A percentile compares a stretch with the other conserved stretches of the same genome.
phyloP scores from a whole-genome alignment of 30 jellyfish, hydroid and myxozoan genomes.

The Hydractinia echinata region DNA sequence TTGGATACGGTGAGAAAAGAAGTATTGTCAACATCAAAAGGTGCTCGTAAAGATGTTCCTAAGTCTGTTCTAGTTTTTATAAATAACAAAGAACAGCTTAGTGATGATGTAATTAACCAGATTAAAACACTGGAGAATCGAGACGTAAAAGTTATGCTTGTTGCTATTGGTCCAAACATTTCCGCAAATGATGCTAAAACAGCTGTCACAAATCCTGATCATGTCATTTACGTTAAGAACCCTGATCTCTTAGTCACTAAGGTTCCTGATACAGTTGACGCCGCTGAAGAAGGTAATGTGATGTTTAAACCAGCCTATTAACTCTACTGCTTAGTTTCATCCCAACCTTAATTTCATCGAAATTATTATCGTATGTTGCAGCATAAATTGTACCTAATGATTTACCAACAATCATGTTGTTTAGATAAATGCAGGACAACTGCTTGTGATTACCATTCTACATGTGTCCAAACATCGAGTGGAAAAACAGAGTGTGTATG shows the following conservation, averaged over 20 bases:
- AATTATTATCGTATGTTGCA: too few relatives aligned
- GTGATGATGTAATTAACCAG: slow-evolving; percentile 23
- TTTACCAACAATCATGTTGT: neutral
- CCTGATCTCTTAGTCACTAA: too few relatives aligned
- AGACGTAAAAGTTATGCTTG: slow-evolving; percentile 48
- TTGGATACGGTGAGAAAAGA: neutral
- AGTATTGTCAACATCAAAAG: slow-evolving; percentile 43
- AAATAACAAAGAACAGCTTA: neutral
- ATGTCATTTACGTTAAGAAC: neutral
- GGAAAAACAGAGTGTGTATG: slow-evolving; percentile 34
- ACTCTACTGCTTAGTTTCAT: too few relatives aligned
- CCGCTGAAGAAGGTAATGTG: too few relatives aligned
- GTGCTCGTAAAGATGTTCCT: slow-evolving; percentile 53
- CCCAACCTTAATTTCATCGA: too few relatives aligned
- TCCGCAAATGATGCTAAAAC: neutral
- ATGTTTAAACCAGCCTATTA: too few relatives aligned
- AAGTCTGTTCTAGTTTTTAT: slow-evolving; percentile 49
- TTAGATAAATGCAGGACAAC: slow-evolving; percentile 57
- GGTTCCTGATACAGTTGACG: too few relatives aligned
- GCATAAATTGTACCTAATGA: too few relatives aligned
- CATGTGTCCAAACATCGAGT: slow-evolving; percentile 39
- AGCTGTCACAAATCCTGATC: neutral
- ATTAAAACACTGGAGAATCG: slow-evolving; percentile 31
- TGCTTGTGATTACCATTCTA: slow-evolving; percentile 35
- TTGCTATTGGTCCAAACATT: slow-evolving; percentile 35